Evolutionary conservation across 1,140 invertebrate genomes (phyloP), one percentile per base, ranked within the genome.

Genomic region (Bombus waltoni): DNA sequence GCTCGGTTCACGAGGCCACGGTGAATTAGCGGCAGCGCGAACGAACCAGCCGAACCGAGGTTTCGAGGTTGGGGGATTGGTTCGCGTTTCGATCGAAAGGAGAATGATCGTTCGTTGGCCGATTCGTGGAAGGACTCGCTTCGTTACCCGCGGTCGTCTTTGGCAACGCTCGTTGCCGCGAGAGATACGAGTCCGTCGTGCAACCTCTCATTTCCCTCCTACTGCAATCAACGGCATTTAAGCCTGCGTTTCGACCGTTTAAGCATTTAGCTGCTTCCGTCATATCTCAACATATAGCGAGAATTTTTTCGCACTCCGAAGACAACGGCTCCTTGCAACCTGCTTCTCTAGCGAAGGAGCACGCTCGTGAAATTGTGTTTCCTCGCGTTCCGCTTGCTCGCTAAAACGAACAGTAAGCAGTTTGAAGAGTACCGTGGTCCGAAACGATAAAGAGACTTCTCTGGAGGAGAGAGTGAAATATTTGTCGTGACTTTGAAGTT

Each of bases 181-280:
- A 81, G 38, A 82, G 65, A 72, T 66, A 47, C 10, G 85, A 90
- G 81, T 71, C 65, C 89, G 65, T 87, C 89, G 88, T 88, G 86
- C 81, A 93, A 92, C 91, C 87, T 90, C 91, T 94, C 91, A 92
- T 93, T 94, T 94, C 91, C 93, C 92, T 94, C 93, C 91, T 93
- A 94, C 94, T 93, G 90, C 90, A 93, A 94, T 94, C 92, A 90
- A 91, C 89, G 86, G 83, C 89, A 91, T 93, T 94, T 93, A 92
- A 94, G 90, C 86, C 74, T 83, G 89, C 72, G 78, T 91, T 89
- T 91, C 88, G 87, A 90, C 87, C 91, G 89, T 94, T 94, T 94
- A 94, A 91, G 89, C 85, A 92, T 93, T 94, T 93, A 93, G 90
- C 87, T 86, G 91, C 90, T 94, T 95, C 94, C 94, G 93, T 87